Evolutionary conservation across 2,113 vertebrate species (phyloP), one percentile per base, ranked within the genome.

Genomic region (Limnothrissa miodon): DNA sequence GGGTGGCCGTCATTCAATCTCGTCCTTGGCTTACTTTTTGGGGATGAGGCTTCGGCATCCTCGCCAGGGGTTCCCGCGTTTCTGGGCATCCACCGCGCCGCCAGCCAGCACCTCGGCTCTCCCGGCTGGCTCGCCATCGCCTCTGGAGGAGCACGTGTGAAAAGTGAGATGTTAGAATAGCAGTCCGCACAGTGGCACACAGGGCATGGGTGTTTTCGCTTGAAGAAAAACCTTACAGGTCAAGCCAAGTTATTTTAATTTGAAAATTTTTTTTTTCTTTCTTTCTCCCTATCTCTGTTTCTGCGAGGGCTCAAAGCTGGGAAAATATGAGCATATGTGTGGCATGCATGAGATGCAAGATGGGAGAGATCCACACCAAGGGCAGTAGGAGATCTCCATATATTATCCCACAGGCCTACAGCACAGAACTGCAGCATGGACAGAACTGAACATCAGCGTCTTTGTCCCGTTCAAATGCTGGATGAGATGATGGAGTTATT

Each of bases 151-250:
- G 42, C 42, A 15, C n/a, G 39, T 4, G 25, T 56, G 80, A 78
- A 85, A 85, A 80, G 78, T 59, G 74, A 82, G 80, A 44, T 15
- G 45, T 82, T 82, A 45, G 48, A 82, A 81, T 56, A 79, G 80
- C 80, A 85, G 81, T 59, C 46, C 45, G 39, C 70, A 45, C 48
- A 62, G 80, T 23, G 45, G 56, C 42, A 21, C 78, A 23, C 39
- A 25, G 56, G 81, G 44, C 44, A n/a, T 11, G 29, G 7, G 9
- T 48, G 53, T 59, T 79, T 42, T 44, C 29, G 2, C 17, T 46
- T 1, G 74, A 48, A 15, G 53, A 5, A 33, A 48, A 36, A 51
- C 51, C 78, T 51, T 29, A 59, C 53, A 42, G 74, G 74, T 82
- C 80, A 78, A 82, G 25, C 44, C 53, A 39, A 53, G 53, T 33